These are phyloP conservation scores for Pteria penguin DNA, from an alignment of 2,888 invertebrate species.

Conservation along the genomic window DNA sequence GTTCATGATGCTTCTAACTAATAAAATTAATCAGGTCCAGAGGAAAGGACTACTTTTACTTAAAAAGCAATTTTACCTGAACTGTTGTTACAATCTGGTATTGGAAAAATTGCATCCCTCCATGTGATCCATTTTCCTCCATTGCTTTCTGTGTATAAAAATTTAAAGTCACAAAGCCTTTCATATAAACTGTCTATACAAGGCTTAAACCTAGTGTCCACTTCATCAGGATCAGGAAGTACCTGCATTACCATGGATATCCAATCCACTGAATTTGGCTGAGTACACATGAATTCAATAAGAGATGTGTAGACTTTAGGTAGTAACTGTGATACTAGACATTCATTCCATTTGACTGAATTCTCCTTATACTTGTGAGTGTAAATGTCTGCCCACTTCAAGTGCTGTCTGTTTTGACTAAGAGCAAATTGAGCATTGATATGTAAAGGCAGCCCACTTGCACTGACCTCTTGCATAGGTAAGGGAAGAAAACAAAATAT, in stretches of 20 bases:
- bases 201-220: background rate
- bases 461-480: background rate
- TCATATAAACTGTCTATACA: background rate
- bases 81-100: no score
- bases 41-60: no score
- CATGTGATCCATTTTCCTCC: conserved; percentile 2
- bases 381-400: conserved; percentile 46
- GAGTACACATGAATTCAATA: conserved; percentile 48
- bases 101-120: background rate
- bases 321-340: conserved; percentile 65
- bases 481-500: background rate
- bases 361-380: conserved; percentile 56
- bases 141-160: background rate
- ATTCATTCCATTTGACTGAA: conserved; percentile 70
- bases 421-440: background rate
- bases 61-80: no score
- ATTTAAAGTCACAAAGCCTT: background rate
- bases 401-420: background rate
- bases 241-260: background rate
- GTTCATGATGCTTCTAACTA: no score
- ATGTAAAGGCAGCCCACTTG: background rate
- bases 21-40: no score
- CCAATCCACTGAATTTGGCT: background rate
- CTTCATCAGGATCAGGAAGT: background rate
- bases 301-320: conserved; percentile 61